Evolutionary conservation across 2,113 vertebrate species (phyloP), one percentile per base, ranked within the genome.

Genomic region (Mormyrus iriodes): DNA sequence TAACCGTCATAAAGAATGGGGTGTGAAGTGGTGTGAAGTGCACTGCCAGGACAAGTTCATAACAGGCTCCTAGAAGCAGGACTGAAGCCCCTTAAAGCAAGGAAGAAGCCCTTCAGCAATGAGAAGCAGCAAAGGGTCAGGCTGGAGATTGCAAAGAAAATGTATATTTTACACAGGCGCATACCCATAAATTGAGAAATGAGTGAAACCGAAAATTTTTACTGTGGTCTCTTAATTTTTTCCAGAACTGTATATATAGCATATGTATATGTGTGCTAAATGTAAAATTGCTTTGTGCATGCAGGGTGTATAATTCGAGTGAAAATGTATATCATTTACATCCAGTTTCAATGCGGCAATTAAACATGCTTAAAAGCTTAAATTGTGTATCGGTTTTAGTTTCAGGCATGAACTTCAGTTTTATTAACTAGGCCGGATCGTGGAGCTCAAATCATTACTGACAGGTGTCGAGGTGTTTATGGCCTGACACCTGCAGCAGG

Each of bases 361-460:
- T 44, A 42, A 44, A 82, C 31, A 82, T 82, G 35, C 24, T 27
- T 51, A 19, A 44, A 65, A 31, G 61, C 84, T 85, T 46, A 48
- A 48, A 73, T 9, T 27, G 44, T 46, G 9, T 17, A 82, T 42
- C 9, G 42, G 4, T 52, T 88, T 27, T 27, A 24, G 31, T 82
- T 82, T n/a, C 87, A 49, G 46, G 35, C 27, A 51, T 44, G 3
- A 31, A 86, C 65, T 48, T 83, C 53, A 10, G 8, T 88, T 69
- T 90, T 52, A 44, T 48, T 85, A 89, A 87, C 85, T 24, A 86
- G 42, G 69, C 39, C 42, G 8, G 44, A n/a, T 61, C 55, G 88
- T 85, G 88, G 88, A 35, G 88, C 84, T 87, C 88, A 73, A 83
- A 76, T 87, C 88, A 88, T 89, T 88, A 79, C 65, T 65, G 88